Evolutionary conservation across 1,140 invertebrate species (phyloP).

Genomic region (Oncopeltus fasciatus): DNA sequence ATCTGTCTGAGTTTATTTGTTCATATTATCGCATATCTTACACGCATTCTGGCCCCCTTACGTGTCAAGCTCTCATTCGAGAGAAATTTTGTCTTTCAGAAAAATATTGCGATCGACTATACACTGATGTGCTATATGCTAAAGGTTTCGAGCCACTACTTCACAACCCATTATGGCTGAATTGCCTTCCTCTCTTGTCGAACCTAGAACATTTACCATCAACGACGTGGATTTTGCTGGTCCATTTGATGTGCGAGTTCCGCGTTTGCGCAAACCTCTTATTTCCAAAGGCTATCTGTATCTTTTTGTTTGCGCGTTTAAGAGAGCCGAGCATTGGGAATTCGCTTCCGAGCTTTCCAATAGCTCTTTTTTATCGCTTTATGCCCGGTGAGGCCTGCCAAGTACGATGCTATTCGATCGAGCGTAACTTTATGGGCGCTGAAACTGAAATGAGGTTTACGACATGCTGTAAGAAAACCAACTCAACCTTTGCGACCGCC

Average conservation of each 20-base stretch:
- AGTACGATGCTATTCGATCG: too few species aligned
- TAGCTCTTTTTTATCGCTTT: background rate
- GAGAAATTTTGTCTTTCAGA: too few species aligned
- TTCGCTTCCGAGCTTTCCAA: background rate
- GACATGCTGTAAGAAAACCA: background rate
- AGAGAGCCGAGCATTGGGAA: background rate
- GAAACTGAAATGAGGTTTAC: too few species aligned
- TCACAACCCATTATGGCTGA: too few species aligned
- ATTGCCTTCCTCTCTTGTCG: background rate
- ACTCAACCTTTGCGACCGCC: background rate
- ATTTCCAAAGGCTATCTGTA: background rate
- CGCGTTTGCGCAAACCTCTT: background rate
- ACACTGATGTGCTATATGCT: too few species aligned
- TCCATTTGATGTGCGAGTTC: background rate
- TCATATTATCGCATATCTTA: background rate
- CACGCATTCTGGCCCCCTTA: too few species aligned
- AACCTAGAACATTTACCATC: background rate
- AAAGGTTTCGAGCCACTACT: too few species aligned
- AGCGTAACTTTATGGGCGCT: too few species aligned
- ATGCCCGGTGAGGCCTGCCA: too few species aligned
- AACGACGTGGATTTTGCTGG: background rate
- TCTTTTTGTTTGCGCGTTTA: background rate
- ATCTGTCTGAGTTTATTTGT: background rate
- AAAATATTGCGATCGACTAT: too few species aligned
- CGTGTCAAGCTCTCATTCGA: too few species aligned